Evolutionary conservation across 2,797 vertebrate species (phyloP).

Genomic region (Urocyon cinereoargenteus): DNA sequence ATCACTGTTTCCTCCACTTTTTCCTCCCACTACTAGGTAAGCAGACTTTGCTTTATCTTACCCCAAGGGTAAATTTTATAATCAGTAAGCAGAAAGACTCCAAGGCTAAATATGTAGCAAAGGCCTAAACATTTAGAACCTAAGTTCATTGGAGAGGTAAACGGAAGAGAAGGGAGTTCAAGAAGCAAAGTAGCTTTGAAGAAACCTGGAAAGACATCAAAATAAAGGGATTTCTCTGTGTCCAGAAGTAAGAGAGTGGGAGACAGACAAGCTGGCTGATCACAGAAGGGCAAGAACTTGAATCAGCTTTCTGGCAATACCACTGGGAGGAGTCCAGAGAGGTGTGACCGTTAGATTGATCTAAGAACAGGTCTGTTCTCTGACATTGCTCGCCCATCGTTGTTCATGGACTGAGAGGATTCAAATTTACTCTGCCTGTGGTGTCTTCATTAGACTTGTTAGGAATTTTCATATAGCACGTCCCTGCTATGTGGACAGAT

Average conservation of each 20-base stretch:
- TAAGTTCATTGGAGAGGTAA: neutral
- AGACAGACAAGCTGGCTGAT: neutral
- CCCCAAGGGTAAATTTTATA: neutral
- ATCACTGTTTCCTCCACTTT: neutral
- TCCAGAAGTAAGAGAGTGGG: neutral
- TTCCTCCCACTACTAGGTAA: neutral
- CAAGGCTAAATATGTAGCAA: constrained; percentile 16
- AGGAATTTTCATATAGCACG: neutral
- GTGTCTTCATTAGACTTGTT: neutral
- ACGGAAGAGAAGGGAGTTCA: neutral
- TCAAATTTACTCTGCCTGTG: neutral
- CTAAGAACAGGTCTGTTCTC: neutral
- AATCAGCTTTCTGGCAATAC: neutral
- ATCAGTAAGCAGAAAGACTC: constrained; percentile 22
- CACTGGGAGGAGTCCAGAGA: neutral
- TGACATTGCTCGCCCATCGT: neutral
- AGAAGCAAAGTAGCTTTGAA: neutral
- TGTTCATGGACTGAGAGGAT: neutral
- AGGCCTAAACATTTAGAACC: constrained; percentile 28
- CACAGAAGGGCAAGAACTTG: neutral
- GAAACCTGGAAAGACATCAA: neutral
- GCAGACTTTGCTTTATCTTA: neutral
- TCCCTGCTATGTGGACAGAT: neutral
- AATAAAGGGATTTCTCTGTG: neutral
- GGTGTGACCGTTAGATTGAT: too few species aligned